phyloP scores from a whole-genome alignment of 2,888 invertebrate genomes.

The Drosophila anomelani region DNA sequence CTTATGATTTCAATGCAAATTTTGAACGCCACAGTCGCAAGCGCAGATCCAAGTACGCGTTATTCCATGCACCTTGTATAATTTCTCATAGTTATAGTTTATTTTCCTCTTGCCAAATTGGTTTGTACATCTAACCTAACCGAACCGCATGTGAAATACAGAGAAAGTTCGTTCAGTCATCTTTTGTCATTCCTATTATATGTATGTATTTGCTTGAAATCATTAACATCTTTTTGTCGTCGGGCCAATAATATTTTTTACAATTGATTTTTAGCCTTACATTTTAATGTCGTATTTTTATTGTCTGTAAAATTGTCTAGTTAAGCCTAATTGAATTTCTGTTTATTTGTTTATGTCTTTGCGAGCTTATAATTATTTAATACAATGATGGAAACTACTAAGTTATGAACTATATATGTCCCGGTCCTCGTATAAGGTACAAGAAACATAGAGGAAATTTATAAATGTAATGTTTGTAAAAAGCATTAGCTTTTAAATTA shows the following conservation, averaged over 20 bases:
- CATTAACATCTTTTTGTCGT: slow-evolving; percentile 11
- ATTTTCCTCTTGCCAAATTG: slow-evolving; percentile 16
- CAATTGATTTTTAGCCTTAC: slow-evolving; percentile 5
- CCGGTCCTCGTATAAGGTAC: too few species aligned
- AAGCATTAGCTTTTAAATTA: background rate
- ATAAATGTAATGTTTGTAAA: too few species aligned
- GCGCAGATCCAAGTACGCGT: slow-evolving; percentile 15
- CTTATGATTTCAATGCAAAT: slow-evolving; percentile 15
- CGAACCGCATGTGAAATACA: slow-evolving; percentile 13
- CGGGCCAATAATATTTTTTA: background rate
- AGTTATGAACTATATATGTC: background rate
- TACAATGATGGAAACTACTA: background rate
- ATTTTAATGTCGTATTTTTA: slow-evolving; percentile 8
- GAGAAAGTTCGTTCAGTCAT: slow-evolving; percentile 12
- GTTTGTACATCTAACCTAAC: slow-evolving; percentile 23
- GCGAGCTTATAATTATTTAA: background rate
- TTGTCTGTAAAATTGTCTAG: slow-evolving; percentile 10
- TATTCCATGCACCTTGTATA: slow-evolving; percentile 17
- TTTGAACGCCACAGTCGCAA: slow-evolving; percentile 11
- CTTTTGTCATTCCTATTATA: slow-evolving; percentile 5
- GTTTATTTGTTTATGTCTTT: background rate
- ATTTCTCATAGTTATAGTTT: slow-evolving; percentile 17
- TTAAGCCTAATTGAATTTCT: background rate
- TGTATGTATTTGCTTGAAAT: slow-evolving; percentile 13
- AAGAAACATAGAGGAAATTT: too few species aligned